Percentiles rank a stretch among this genome's conserved stretches.
These are phyloP conservation scores for Halcyon leucocephala DNA, from an alignment of 2,797 vertebrate genomes.

Conservation along the genomic window DNA sequence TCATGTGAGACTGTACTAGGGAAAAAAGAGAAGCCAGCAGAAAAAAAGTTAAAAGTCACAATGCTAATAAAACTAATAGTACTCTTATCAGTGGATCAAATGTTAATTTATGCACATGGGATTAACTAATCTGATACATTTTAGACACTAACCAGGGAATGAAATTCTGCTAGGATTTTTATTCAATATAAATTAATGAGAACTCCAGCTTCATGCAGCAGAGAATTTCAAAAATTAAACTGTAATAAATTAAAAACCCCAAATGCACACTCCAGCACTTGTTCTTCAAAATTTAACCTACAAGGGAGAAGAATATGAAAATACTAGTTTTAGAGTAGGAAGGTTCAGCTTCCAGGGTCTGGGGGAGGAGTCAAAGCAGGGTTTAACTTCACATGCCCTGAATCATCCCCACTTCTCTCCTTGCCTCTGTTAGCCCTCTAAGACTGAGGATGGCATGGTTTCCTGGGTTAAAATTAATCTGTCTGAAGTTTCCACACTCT, in stretches of 20 bases:
- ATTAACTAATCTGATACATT: constrained; percentile 18
- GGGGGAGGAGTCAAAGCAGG: not conserved
- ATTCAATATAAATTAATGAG: constrained; percentile 30
- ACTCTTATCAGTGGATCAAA: not conserved
- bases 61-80: not conserved
- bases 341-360: not conserved
- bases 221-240: not conserved
- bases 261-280: not conserved
- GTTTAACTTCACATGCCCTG: not conserved
- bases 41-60: not conserved
- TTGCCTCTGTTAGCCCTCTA: rapidly evolving
- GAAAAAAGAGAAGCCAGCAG: not conserved
- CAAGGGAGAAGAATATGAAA: not conserved
- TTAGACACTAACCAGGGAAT: not conserved
- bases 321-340: not conserved
- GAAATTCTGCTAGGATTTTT: constrained; percentile 21
- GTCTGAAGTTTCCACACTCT: not conserved
- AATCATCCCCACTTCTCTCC: not conserved
- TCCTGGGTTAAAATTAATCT: not conserved
- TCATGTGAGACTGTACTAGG: not conserved
- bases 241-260: not conserved
- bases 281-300: not conserved
- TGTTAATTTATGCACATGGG: not conserved
- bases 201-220: not conserved
- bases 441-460: not conserved